Base-by-base conservation (phyloP, 1,140 invertebrate species). In the Tetranychus urticae region DNA sequence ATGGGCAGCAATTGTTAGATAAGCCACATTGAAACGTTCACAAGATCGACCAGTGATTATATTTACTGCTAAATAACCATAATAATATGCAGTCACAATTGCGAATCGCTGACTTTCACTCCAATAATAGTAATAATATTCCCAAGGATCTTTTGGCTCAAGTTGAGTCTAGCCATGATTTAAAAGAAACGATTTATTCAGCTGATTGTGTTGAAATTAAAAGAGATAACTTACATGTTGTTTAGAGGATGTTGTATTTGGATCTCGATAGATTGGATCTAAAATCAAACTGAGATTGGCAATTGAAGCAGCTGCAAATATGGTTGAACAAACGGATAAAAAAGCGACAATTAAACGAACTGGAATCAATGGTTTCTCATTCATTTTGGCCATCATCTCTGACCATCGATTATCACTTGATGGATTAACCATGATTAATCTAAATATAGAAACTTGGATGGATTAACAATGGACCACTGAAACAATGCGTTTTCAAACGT, bases 321-420 rank as follows among this genome's bases (percentile, higher is more conserved):
- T 10, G 39, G 39, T 42, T 42, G 39, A 42, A 39, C n/a, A 42
- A 36, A 58, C 31, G 35, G 60, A 47, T 58, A 59, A 58, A 60
- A 59, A 57, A 54, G 57, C 62, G 54, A 39, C 33, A 56, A 36
- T 34, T 47, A 8, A 50, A 35, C 34, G 60, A 58, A 60, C 60
- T 58, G 58, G 54, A 54, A 58, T 60, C 62, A 63, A 60, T 54
- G 56, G 48, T 46, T n/a, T 13, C 31, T 50, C 55, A 46, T 60
- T 63, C 62, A 54, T 58, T 58, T 48, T 60, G 60, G 60, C 47
- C 59, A 58, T 42, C 39, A 58, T 31, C 34, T 58, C 54, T 35
- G 37, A 39, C 42, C 60, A 39, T 7, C 57, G 57, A 50, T 31
- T 59, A 55, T 60, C 60, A 23, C 13, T 37, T n/a, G 42, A 34